phyloP scores from a whole-genome alignment of 2,113 vertebrate genomes.

The Aepyceros melampus region DNA sequence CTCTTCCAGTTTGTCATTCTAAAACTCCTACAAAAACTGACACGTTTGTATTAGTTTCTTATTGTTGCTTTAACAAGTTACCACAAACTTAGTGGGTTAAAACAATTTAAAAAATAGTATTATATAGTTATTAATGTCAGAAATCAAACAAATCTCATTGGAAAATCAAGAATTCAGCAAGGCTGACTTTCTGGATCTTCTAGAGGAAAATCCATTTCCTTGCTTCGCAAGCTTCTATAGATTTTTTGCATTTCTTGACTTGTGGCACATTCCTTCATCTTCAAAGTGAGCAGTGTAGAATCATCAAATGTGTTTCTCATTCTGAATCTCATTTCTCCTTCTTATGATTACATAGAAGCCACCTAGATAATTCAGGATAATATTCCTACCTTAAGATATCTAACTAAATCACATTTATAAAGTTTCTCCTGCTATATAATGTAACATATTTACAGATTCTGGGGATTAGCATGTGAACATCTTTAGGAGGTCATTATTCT shows the following conservation, averaged over 20 bases:
- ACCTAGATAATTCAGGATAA: background rate
- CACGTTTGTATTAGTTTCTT: background rate
- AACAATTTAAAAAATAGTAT: background rate
- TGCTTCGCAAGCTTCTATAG: background rate
- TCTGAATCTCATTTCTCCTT: background rate
- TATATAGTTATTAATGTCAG: background rate
- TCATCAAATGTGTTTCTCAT: background rate
- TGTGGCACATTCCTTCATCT: background rate
- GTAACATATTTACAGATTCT: background rate
- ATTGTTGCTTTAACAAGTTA: background rate
- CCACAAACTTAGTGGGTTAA: background rate
- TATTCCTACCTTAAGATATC: background rate
- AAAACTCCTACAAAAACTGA: background rate
- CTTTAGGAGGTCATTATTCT: background rate
- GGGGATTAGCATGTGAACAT: background rate
- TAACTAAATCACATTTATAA: background rate
- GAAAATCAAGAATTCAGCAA: background rate
- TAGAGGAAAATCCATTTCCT: background rate
- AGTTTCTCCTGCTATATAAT: background rate
- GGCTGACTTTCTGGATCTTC: background rate
- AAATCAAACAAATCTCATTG: background rate
- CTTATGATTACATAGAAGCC: background rate
- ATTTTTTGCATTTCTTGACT: background rate
- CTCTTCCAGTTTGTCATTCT: background rate
- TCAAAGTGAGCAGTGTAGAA: background rate